Base-by-base conservation (phyloP, 2,797 vertebrate genomes). In the Alosa sapidissima region DNA sequence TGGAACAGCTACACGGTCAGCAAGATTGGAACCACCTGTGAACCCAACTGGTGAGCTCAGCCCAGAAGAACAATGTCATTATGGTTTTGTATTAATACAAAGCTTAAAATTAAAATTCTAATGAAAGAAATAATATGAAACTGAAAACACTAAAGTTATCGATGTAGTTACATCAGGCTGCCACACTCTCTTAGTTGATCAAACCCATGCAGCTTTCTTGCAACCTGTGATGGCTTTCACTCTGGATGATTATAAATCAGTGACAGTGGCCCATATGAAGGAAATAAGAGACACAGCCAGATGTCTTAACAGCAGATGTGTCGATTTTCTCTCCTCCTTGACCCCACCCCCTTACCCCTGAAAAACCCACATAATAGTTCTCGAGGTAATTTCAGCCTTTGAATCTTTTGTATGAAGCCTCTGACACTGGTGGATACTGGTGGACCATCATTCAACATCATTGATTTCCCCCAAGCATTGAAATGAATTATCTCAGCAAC, bases 21-120 rank as follows among this genome's bases (percentile, higher is more conserved):
- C 93, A 97, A 96, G 93, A 98, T 98, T 81, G 97, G 97, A 85
- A 98, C 97, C 82, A 98, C 97, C 14, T 98, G 97, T 91, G 97
- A 98, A 91, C 97, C 96, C 0, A 97, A 98, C 93, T 98, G 97
- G 97, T 98, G 93, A 97, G 97, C 41, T 41, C 28, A 28, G 28
- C 28, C 28, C 28, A 28, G 28, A 28, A 28, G 41, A 41, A 41
- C 4, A 41, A 41, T 41, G 41, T 28, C 28, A 28, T 28, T 28
- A 28, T 28, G 28, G 28, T 28, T 28, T 28, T 28, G 28, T 28
- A 28, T 28, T 28, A 28, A 28, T 28, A 28, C 28, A 28, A 28
- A 28, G 28, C 28, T 28, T 28, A 28, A 28, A 28, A 28, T 28
- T 28, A 28, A 28, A 28, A 28, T 28, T 28, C 28, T 28, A 28